Evolutionary conservation across 1,140 invertebrate species (phyloP).

Genomic region (Diachasmimorpha longicaudata): DNA sequence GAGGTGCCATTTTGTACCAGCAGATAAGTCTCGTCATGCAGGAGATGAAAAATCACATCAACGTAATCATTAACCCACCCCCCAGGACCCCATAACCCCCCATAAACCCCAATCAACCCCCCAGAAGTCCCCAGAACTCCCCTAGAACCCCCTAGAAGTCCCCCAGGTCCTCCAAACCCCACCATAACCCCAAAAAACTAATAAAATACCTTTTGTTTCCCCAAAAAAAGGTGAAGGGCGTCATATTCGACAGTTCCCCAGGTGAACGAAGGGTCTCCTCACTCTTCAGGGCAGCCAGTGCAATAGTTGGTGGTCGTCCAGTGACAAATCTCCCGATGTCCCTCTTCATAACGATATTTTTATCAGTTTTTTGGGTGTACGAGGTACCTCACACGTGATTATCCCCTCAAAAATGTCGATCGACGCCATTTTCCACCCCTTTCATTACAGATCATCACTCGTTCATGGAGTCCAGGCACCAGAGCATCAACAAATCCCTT

Average conservation of each 20-base stretch:
- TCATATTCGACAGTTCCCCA: conserved; percentile 79
- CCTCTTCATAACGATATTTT: conserved; percentile 64
- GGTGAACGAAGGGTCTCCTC: conserved; percentile 67
- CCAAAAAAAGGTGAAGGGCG: conserved; percentile 69
- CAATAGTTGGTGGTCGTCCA: conserved; percentile 65
- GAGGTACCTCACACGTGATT: conserved; percentile 55
- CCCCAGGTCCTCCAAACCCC: too few relatives aligned
- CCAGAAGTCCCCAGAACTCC: too few relatives aligned
- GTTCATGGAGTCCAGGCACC: conserved; percentile 39
- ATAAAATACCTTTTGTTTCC: too few relatives aligned
- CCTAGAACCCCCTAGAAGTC: too few relatives aligned
- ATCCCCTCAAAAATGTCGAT: too few relatives aligned
- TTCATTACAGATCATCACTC: conserved; percentile 37
- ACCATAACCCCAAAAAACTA: too few relatives aligned
- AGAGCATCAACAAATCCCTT: conserved; percentile 45
- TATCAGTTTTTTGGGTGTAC: conserved; percentile 68
- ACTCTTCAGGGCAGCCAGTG: conserved; percentile 67
- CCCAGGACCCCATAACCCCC: too few relatives aligned
- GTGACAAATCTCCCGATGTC: conserved; percentile 65
- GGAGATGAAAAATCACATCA: conserved; percentile 58
- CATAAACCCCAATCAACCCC: too few relatives aligned
- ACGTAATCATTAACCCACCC: conserved; percentile 41
- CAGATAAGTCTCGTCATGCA: conserved; percentile 69
- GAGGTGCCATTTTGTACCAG: conserved; percentile 74
- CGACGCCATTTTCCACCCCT: not conserved